Evolutionary conservation across 2,888 invertebrate species (phyloP).

Genomic region (Siphlonurus alternatus): DNA sequence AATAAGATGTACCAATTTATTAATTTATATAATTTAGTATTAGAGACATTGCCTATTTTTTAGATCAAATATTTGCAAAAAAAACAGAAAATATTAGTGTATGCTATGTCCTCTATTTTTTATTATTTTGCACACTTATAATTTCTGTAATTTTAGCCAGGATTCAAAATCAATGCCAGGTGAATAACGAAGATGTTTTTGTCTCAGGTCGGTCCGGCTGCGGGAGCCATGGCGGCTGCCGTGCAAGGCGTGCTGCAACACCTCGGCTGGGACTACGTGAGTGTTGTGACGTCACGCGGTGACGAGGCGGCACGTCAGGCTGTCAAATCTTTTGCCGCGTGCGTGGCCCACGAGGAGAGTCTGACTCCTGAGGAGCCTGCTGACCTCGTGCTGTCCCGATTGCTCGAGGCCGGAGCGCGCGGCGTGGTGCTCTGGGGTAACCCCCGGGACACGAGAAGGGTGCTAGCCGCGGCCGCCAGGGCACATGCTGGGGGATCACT

Average conservation of each 20-base stretch:
- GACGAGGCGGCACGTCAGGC: constrained; percentile 11
- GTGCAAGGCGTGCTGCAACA: constrained; percentile 19
- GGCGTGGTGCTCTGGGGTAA: constrained; percentile 17
- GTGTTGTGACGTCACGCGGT: constrained; percentile 23
- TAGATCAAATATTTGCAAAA: too few species aligned
- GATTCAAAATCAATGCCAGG: too few species aligned
- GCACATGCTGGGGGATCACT: constrained; percentile 14
- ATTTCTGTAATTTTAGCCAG: too few species aligned
- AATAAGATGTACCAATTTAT: too few species aligned
- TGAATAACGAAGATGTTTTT: too few species aligned
- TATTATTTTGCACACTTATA: too few species aligned
- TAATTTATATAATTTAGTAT: too few species aligned
- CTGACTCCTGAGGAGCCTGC: constrained; percentile 4
- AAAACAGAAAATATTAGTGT: too few species aligned
- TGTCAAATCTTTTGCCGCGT: constrained; percentile 11
- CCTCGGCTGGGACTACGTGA: constrained; percentile 26
- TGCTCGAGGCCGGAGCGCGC: constrained; percentile 14
- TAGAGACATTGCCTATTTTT: too few species aligned
- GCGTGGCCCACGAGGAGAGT: constrained; percentile 16
- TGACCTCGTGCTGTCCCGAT: background rate
- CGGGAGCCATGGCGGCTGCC: background rate
- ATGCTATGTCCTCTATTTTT: too few species aligned
- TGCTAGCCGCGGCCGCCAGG: constrained; percentile 14
- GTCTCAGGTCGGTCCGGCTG: background rate
- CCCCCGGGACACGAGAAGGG: constrained; percentile 13